Percentiles rank a stretch among this genome's conserved stretches.
Evolutionary conservation across 2,888 invertebrate genomes (phyloP).

Genomic region (Phrixothrix hirtus): DNA sequence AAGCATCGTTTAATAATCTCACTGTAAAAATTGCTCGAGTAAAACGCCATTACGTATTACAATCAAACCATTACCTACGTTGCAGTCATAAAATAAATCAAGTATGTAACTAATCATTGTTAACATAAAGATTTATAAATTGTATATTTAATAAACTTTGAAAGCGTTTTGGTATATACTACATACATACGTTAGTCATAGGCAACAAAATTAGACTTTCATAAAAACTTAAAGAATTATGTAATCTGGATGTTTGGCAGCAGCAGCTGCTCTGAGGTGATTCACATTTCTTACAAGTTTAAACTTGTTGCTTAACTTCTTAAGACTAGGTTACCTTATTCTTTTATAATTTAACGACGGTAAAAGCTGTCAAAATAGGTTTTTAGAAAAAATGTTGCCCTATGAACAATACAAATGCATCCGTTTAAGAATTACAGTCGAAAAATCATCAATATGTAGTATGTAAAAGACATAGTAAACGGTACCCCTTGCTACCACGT

Average conservation of each 20-base stretch:
- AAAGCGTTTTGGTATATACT: no score
- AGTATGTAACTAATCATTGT: no score
- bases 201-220: no score
- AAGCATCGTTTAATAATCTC: no score
- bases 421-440: background rate
- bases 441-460: background rate
- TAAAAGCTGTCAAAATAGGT: background rate
- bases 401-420: background rate
- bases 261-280: slow-evolving; percentile 13
- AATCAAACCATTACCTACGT: no score
- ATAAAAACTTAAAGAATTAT: slow-evolving; percentile 8
- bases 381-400: background rate
- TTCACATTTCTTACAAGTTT: slow-evolving; percentile 15
- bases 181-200: no score
- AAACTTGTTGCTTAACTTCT: slow-evolving; percentile 12
- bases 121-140: no score
- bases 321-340: slow-evolving; percentile 13
- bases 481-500: slow-evolving; percentile 1
- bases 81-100: no score
- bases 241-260: slow-evolving; percentile 8
- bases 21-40: no score
- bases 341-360: slow-evolving; percentile 4
- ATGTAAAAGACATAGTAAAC: background rate
- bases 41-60: no score
- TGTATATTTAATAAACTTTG: no score